phyloP scores from a whole-genome alignment of 2,888 invertebrate genomes.

The Drosophila mulleri region DNA sequence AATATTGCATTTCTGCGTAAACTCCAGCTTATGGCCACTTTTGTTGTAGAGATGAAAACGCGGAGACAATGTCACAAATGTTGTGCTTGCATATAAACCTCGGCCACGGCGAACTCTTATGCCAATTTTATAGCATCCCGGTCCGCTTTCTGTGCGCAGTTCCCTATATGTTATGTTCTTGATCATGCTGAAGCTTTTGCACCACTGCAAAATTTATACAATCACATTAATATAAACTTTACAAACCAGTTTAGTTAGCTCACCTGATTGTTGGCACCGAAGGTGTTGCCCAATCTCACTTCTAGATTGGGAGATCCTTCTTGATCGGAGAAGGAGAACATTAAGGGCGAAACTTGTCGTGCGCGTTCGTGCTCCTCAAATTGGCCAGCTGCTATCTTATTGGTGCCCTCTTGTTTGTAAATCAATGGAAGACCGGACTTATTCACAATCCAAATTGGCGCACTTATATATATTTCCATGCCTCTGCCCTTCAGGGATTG shows the following conservation, averaged over 20 bases:
- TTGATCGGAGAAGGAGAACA: slow-evolving; percentile 96
- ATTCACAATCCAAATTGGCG: slow-evolving; percentile 98
- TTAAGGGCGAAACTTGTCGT: slow-evolving; percentile 94
- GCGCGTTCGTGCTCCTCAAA: slow-evolving; percentile 97
- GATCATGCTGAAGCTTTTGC: slow-evolving; percentile 93
- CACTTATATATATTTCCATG: slow-evolving; percentile 90
- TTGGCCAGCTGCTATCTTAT: slow-evolving; percentile 93
- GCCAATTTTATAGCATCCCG: slow-evolving; percentile 89
- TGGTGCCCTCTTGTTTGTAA: slow-evolving; percentile 95
- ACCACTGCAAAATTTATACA: slow-evolving; percentile 88
- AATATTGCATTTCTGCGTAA: slow-evolving; percentile 95
- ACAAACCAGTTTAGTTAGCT: slow-evolving; percentile 6
- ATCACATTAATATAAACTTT: background rate
- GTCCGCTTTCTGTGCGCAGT: slow-evolving; percentile 86
- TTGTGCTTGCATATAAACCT: slow-evolving; percentile 95
- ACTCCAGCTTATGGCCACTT: slow-evolving; percentile 91
- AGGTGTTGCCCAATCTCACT: slow-evolving; percentile 90
- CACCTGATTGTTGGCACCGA: slow-evolving; percentile 87
- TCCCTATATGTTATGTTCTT: slow-evolving; percentile 90
- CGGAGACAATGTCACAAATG: slow-evolving; percentile 96
- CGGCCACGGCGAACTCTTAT: slow-evolving; percentile 95
- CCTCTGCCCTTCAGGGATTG: slow-evolving; percentile 87
- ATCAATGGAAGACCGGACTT: slow-evolving; percentile 98
- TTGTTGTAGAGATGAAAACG: slow-evolving; percentile 97
- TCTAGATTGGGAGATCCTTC: slow-evolving; percentile 92